Evolutionary conservation across 2,797 vertebrate genomes (phyloP).

Genomic region (Crax fasciolata): DNA sequence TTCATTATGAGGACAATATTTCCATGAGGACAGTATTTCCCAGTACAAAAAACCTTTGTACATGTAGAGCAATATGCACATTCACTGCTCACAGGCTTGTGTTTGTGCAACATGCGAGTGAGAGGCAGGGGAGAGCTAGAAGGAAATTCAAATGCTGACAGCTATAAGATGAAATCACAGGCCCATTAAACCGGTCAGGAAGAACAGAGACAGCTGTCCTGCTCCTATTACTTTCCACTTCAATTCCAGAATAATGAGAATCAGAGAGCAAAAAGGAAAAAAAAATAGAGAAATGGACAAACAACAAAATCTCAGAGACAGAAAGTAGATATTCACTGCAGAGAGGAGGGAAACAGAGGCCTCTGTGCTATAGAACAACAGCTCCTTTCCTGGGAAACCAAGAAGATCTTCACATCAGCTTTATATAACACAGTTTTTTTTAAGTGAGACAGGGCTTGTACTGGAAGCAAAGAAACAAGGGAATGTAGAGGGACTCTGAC

Average conservation of each 20-base stretch:
- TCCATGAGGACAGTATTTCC: background rate
- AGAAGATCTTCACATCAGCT: background rate
- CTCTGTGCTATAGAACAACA: background rate
- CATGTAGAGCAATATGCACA: background rate
- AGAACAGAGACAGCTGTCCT: conserved; percentile 31
- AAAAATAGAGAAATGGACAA: background rate
- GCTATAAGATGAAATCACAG: conserved; percentile 29
- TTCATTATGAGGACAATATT: background rate
- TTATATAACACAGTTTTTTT: background rate
- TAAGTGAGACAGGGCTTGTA: background rate
- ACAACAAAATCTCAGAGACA: background rate
- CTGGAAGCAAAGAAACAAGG: background rate
- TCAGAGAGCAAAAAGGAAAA: background rate
- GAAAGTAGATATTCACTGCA: background rate
- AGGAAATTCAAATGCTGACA: background rate
- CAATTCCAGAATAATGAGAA: conserved; percentile 52
- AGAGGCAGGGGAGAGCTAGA: conserved; percentile 1
- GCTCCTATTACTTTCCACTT: conserved; percentile 45
- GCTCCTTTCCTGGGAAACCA: background rate
- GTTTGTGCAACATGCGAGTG: background rate
- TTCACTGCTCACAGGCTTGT: background rate
- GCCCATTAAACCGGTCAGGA: conserved; percentile 43
- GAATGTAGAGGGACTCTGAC: background rate
- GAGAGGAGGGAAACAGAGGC: background rate
- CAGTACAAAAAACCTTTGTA: background rate